These are phyloP conservation scores for Adoxophyes honmai DNA, from an alignment of 1,140 invertebrate species.

Conservation along the genomic window DNA sequence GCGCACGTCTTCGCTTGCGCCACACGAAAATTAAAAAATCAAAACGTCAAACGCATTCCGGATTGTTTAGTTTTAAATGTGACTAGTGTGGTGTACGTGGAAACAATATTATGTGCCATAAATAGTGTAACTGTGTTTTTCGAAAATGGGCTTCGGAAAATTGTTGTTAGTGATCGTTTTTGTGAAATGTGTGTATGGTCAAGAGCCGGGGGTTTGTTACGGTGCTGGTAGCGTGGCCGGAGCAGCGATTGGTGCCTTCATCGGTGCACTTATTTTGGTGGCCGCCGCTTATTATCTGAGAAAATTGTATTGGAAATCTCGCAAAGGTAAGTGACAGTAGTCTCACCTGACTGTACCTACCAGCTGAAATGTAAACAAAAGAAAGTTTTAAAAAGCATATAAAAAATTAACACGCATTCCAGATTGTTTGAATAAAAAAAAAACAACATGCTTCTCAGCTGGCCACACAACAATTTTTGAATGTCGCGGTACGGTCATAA, in stretches of 20 bases:
- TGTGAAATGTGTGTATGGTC: slow-evolving; percentile 64
- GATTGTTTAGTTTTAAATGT: slow-evolving; percentile 48
- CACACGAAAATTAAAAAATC: slow-evolving; percentile 27
- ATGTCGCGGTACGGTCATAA: too few relatives aligned
- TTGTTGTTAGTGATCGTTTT: slow-evolving; percentile 64
- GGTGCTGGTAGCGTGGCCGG: slow-evolving; percentile 69
- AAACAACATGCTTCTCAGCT: too few relatives aligned
- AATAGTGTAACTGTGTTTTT: slow-evolving; percentile 60
- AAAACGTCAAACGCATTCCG: slow-evolving; percentile 38
- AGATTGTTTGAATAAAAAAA: too few relatives aligned
- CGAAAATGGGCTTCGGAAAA: slow-evolving; percentile 58
- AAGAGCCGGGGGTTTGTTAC: slow-evolving; percentile 66
- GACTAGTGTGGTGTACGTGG: slow-evolving; percentile 38
- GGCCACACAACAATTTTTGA: too few relatives aligned
- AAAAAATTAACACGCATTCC: too few relatives aligned
- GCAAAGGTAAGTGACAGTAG: slow-evolving; percentile 54
- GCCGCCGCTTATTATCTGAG: slow-evolving; percentile 63
- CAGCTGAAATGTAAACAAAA: too few relatives aligned
- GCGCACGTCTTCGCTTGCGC: slow-evolving; percentile 41
- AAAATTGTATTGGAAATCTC: slow-evolving; percentile 70
- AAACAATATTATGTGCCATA: slow-evolving; percentile 65
- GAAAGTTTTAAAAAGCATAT: too few relatives aligned
- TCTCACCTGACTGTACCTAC: too few relatives aligned
- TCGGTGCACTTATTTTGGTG: slow-evolving; percentile 61
- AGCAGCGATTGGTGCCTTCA: slow-evolving; percentile 67